These are phyloP conservation scores for Pristionchus maxplancki DNA, from an alignment of 2,888 invertebrate species.

Conservation along the genomic window DNA sequence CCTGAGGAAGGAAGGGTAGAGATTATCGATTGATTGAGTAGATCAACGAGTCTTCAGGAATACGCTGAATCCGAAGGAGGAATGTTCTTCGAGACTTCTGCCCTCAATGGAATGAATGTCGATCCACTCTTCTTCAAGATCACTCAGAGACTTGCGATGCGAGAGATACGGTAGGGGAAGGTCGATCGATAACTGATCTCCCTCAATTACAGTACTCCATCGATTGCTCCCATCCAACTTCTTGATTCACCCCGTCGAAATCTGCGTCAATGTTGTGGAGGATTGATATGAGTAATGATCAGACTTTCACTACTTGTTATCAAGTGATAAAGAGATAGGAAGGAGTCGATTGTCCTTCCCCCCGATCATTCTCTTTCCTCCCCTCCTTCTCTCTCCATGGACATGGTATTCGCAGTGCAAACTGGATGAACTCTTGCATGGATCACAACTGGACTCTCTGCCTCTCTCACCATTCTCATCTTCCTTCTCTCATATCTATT, in stretches of 20 bases:
- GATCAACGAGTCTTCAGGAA: neutral
- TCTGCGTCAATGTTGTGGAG: neutral
- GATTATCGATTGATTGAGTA: neutral
- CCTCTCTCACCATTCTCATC: neutral
- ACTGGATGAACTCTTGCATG: neutral
- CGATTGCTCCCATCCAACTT: neutral
- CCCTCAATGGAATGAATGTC: slow-evolving; percentile 5
- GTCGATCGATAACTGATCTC: neutral
- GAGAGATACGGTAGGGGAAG: neutral
- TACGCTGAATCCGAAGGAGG: neutral
- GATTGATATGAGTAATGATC: slow-evolving; percentile 1
- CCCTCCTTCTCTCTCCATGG: neutral
- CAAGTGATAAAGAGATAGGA: slow-evolving; percentile 33
- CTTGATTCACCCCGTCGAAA: neutral
- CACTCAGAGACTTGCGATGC: neutral
- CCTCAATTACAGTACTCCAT: neutral
- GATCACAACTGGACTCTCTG: too few relatives aligned
- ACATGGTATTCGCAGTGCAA: neutral
- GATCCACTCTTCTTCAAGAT: slow-evolving; percentile 22
- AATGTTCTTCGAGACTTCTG: slow-evolving; percentile 43
- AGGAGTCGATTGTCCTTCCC: slow-evolving; percentile 15
- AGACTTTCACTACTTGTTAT: slow-evolving; percentile 44
- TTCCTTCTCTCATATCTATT: slow-evolving; percentile 13
- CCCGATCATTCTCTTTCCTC: neutral
- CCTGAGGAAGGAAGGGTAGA: neutral